Percentiles rank a stretch among this genome's conserved stretches.
phyloP scores from a whole-genome alignment of 1,140 invertebrate species.

The Octopus bimaculoides region DNA sequence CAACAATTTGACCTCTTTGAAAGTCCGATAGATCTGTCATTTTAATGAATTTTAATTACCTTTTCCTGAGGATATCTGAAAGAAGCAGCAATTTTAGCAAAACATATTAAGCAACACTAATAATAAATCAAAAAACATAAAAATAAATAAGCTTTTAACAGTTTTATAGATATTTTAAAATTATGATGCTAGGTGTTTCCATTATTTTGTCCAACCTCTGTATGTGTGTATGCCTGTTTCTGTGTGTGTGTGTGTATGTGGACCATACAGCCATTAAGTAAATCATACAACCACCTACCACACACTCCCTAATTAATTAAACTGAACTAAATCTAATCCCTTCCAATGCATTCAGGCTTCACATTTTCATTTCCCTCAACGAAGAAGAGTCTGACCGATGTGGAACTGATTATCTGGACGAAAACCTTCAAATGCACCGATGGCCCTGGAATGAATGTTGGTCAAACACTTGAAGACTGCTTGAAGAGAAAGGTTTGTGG shows the following conservation, averaged over 20 bases:
- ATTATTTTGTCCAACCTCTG: background rate
- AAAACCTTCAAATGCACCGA: conserved; percentile 87
- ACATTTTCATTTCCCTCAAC: conserved; percentile 96
- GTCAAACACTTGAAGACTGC: conserved; percentile 74
- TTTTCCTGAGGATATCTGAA: too few species aligned
- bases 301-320: background rate
- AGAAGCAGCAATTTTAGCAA: too few species aligned
- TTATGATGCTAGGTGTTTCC: too few species aligned
- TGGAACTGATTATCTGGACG: conserved; percentile 87
- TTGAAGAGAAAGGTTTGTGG: conserved; percentile 30
- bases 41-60: too few species aligned
- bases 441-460: conserved; percentile 82
- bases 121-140: too few species aligned
- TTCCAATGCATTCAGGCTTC: conserved; percentile 77
- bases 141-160: too few species aligned
- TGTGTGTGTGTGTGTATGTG: background rate
- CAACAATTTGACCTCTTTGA: too few species aligned
- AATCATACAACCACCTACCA: background rate
- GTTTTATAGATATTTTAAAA: too few species aligned
- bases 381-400: conserved; percentile 86
- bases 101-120: too few species aligned
- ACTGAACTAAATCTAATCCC: background rate
- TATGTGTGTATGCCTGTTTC: background rate
- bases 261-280: too few species aligned
- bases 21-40: too few species aligned